phyloP scores from a whole-genome alignment of 2,113 vertebrate species.

The Cyanistes caeruleus region DNA sequence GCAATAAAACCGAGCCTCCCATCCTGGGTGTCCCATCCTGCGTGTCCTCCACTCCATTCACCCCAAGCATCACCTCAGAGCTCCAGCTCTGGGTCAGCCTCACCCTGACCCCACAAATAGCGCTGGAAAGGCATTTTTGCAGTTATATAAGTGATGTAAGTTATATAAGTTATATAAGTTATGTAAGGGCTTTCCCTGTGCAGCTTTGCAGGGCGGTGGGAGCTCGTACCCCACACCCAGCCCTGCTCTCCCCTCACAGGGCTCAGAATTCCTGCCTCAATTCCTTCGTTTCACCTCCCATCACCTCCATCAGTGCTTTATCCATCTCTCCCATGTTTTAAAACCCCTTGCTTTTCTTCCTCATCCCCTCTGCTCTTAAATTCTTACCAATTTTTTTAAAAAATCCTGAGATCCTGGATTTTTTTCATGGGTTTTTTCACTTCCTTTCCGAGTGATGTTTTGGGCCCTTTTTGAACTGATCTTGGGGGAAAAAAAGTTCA shows the following conservation, averaged over 20 bases:
- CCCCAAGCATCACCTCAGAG: neutral
- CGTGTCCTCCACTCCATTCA: accelerated
- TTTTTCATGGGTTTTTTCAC: accelerated
- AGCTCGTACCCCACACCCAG: neutral
- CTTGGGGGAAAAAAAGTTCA: too few relatives aligned
- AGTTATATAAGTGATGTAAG: neutral
- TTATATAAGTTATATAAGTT: neutral
- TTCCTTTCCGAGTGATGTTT: neutral
- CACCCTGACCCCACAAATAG: neutral
- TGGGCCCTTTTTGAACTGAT: neutral
- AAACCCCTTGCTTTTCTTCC: neutral
- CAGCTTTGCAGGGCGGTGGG: too few relatives aligned
- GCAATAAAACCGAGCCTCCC: neutral
- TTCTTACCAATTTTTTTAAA: neutral
- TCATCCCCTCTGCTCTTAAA: neutral
- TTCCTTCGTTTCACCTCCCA: neutral
- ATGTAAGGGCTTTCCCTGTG: neutral
- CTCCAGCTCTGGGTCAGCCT: neutral
- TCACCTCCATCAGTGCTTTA: neutral
- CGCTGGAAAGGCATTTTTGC: neutral
- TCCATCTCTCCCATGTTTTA: neutral
- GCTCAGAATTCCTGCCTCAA: accelerated
- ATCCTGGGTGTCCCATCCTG: neutral
- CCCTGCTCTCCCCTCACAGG: neutral
- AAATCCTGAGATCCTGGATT: neutral